Conservation (phyloP, 2,113 vertebrate genomes). For the Cebidichthys violaceus region DNA sequence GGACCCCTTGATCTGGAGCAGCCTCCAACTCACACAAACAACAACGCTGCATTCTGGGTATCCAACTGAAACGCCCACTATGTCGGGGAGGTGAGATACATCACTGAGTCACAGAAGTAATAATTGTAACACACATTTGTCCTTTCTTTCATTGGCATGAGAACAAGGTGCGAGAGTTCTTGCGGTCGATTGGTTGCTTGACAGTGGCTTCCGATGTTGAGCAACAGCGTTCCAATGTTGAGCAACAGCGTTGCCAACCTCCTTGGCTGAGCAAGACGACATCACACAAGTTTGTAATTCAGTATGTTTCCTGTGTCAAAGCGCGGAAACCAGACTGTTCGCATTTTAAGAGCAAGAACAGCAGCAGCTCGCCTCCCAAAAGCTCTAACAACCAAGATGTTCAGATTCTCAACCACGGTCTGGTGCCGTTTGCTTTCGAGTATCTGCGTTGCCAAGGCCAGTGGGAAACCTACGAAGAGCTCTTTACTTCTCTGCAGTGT, state of each 20-base stretch:
- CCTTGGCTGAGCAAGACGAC: slow-evolving; percentile 25
- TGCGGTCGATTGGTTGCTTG: background rate
- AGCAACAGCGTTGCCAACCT: slow-evolving; percentile 18
- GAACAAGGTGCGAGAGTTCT: slow-evolving; percentile 13
- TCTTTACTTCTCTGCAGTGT: slow-evolving; percentile 1
- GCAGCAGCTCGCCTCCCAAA: background rate
- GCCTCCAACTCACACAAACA: background rate
- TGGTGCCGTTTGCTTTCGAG: background rate
- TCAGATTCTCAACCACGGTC: background rate
- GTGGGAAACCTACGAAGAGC: background rate
- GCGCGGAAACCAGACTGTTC: background rate
- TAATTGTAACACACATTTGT: background rate
- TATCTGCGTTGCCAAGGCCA: background rate
- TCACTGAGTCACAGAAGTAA: background rate
- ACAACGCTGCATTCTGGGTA: background rate
- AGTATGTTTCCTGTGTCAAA: slow-evolving; percentile 14
- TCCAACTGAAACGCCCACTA: background rate
- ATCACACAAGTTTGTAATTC: slow-evolving; percentile 28
- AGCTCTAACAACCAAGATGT: background rate
- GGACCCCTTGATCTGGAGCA: background rate
- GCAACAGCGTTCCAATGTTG: slow-evolving; percentile 3
- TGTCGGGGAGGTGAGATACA: background rate
- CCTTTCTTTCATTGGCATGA: slow-evolving; percentile 17
- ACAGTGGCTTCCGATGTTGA: slow-evolving; percentile 17
- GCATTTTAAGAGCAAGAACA: background rate